Base-by-base conservation (phyloP, 2,113 vertebrate genomes). In the Colius striatus region DNA sequence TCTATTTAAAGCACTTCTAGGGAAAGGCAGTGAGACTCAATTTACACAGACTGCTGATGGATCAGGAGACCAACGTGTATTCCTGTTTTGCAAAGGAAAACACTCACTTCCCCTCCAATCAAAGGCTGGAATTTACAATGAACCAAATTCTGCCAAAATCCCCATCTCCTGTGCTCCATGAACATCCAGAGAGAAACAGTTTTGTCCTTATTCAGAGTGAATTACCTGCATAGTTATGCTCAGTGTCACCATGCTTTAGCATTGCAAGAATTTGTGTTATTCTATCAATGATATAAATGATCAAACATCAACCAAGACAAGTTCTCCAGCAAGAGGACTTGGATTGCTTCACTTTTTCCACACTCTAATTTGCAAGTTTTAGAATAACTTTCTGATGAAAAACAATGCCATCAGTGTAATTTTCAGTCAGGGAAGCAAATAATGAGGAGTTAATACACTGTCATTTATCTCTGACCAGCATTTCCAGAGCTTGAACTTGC, bases 11-110 rank as follows among this genome's bases (percentile, higher is more conserved):
- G 84, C 26, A 50, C 12, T 89, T 86, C 15, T 55, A 91, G 89
- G 89, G 82, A 91, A 66, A 95, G 65, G 26, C 76, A 58, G 54
- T 19, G 43, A 73, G 47, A 77, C 65, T 18, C 5, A 41, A 29
- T 34, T 85, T 63, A 32, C 63, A 29, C 55, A 41, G 27, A 66
- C 36, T 53, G 55, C 74, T n/a, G 38, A 17, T 75, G 54, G 57
- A 48, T 13, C 7, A 20, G 27, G 57, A 30, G 54, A 78, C 61
- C 76, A 68, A 50, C 0, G 2, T 2, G 21, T 41, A 62, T 84
- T 93, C 87, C 78, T 94, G 82, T 92, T 90, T 85, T 72, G 48
- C 75, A 92, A 80, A 93, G 87, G 84, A 91, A 95, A 95, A 91
- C 82, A 90, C 71, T 90, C 72, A 87, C 92, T 95, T 94, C 90